phyloP scores from a whole-genome alignment of 1,140 invertebrate genomes.

The Vanessa tameamea region DNA sequence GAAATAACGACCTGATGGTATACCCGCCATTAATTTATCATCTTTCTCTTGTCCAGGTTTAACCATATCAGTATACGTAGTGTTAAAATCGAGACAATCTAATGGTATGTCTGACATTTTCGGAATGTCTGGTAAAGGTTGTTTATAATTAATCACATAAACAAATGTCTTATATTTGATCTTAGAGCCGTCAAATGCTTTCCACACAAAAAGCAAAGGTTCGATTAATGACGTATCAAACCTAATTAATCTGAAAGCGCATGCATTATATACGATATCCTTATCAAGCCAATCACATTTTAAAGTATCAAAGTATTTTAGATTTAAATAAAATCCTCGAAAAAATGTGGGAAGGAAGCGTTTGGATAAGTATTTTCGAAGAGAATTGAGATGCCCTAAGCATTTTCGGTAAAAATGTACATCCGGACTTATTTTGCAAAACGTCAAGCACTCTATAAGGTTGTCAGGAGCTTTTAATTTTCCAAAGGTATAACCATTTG shows the following conservation, averaged over 20 bases:
- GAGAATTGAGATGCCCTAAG: constrained; percentile 70
- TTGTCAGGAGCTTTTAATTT: constrained; percentile 59
- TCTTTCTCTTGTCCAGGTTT: constrained; percentile 53
- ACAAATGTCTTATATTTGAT: constrained; percentile 71
- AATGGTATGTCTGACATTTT: constrained; percentile 58
- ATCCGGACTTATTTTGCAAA: constrained; percentile 71
- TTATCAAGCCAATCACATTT: constrained; percentile 64
- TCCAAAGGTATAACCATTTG: constrained; percentile 74
- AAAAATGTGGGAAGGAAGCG: constrained; percentile 66
- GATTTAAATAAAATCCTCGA: constrained; percentile 62
- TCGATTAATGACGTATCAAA: constrained; percentile 66
- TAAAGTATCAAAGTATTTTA: constrained; percentile 72
- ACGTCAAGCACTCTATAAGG: constrained; percentile 61
- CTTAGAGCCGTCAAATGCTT: constrained; percentile 59
- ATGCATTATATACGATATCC: constrained; percentile 57
- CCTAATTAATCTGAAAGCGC: constrained; percentile 59
- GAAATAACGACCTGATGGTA: constrained; percentile 70
- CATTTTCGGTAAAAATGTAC: constrained; percentile 65
- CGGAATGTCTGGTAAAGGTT: constrained; percentile 61
- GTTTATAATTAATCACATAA: constrained; percentile 62
- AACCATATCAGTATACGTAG: constrained; percentile 73
- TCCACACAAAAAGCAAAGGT: constrained; percentile 60
- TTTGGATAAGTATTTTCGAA: constrained; percentile 66
- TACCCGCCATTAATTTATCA: constrained; percentile 52
- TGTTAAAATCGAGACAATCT: constrained; percentile 62